These are phyloP conservation scores for Platorchestia sp. DNA, from an alignment of 1,140 invertebrate genomes.

Conservation along the genomic window DNA sequence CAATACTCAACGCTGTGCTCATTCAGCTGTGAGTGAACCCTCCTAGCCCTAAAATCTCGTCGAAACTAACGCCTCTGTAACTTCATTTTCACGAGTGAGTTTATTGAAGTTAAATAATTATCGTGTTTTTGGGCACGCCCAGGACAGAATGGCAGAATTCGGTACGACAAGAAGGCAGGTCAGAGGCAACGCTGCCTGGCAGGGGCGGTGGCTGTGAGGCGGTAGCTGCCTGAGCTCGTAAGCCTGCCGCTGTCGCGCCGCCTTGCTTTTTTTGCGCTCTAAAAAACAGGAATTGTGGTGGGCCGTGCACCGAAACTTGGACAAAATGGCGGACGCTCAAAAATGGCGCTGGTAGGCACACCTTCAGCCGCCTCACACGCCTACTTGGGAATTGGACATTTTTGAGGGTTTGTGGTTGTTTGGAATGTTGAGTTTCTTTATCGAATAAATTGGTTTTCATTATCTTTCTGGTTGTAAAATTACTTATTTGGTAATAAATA, in stretches of 20 bases:
- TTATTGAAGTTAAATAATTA: background rate
- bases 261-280: background rate
- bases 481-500: no score
- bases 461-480: no score
- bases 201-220: background rate
- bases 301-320: background rate
- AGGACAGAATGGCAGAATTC: background rate
- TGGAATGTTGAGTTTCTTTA: background rate
- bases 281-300: background rate
- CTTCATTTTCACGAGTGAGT: no score
- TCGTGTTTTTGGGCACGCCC: background rate
- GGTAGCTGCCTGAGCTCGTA: no score
- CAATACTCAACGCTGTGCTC: no score
- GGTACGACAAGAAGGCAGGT: background rate
- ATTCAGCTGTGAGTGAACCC: no score
- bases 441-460: background rate
- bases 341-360: conserved; percentile 35
- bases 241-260: background rate
- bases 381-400: background rate
- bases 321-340: conserved; percentile 35
- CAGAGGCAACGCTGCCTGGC: no score
- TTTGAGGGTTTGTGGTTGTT: background rate
- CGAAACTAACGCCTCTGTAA: no score
- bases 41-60: no score
- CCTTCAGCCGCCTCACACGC: background rate